These are phyloP conservation scores for Hirtodrosophila histrioides DNA, from an alignment of 2,888 invertebrate species.

Conservation along the genomic window DNA sequence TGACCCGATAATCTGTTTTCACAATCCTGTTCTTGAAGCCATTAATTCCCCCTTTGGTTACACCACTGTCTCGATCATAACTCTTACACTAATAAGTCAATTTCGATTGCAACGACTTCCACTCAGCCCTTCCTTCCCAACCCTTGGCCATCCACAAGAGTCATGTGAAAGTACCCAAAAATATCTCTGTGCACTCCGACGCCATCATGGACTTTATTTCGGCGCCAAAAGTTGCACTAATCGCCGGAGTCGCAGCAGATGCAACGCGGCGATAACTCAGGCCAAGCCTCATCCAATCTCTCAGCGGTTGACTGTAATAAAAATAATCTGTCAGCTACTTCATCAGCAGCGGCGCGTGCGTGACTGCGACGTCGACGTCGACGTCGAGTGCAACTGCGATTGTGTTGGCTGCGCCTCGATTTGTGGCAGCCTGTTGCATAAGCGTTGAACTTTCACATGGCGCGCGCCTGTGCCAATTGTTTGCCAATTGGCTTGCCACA, in stretches of 20 bases:
- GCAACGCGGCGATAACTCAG: constrained; percentile 51
- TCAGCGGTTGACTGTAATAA: constrained; percentile 49
- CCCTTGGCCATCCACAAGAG: constrained; percentile 2
- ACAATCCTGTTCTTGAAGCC: too few species aligned
- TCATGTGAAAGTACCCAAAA: constrained; percentile 58
- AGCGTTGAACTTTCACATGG: constrained; percentile 67
- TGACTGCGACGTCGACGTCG: constrained; percentile 48
- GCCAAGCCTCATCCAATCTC: constrained; percentile 23
- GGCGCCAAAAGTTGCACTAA: constrained; percentile 47
- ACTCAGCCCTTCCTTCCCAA: constrained; percentile 1
- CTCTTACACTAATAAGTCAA: constrained; percentile 55
- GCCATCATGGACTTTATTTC: constrained; percentile 34
- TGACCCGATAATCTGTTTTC: too few species aligned
- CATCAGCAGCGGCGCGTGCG: constrained; percentile 67
- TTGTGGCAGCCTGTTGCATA: constrained; percentile 49
- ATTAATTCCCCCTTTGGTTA: constrained; percentile 4
- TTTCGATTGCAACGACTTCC: constrained; percentile 30
- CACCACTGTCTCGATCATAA: constrained; percentile 29
- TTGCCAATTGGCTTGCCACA: constrained; percentile 27
- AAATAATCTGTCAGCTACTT: constrained; percentile 71
- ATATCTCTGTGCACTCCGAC: background rate
- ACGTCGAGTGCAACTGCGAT: background rate
- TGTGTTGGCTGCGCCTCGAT: constrained; percentile 17
- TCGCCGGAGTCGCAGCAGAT: constrained; percentile 40
- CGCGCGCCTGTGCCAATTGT: constrained; percentile 43